Evolutionary conservation across 2,113 vertebrate species (phyloP).

Genomic region (Rhinogobius similis): DNA sequence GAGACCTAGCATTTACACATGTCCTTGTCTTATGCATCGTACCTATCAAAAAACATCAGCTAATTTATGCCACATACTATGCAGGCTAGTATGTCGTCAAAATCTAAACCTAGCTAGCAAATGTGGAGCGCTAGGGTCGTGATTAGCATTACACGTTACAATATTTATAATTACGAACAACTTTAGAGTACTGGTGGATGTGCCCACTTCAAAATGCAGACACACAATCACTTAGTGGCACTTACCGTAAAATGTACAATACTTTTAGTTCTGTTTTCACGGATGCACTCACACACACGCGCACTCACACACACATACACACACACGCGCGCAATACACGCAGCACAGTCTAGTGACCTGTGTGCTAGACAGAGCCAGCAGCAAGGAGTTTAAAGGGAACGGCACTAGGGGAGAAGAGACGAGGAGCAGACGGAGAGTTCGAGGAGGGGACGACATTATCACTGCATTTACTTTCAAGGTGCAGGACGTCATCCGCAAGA

Average conservation of each 20-base stretch:
- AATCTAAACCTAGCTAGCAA: constrained; percentile 31
- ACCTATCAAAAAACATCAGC: constrained; percentile 20
- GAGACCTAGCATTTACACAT: constrained; percentile 34
- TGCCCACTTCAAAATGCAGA: constrained; percentile 22
- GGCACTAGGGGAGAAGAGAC: background rate
- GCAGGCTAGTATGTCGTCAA: constrained; percentile 59
- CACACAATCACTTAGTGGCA: constrained; percentile 51
- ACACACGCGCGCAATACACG: background rate
- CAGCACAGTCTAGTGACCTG: constrained; percentile 17
- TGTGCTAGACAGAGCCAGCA: constrained; percentile 36
- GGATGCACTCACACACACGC: constrained; percentile 27
- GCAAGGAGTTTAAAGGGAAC: constrained; percentile 67
- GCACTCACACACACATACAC: constrained; percentile 17
- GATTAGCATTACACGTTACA: constrained; percentile 30
- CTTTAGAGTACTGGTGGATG: constrained; percentile 22
- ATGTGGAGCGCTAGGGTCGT: constrained; percentile 24
- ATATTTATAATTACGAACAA: constrained; percentile 39
- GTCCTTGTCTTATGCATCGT: constrained; percentile 17
- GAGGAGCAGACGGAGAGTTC: background rate
- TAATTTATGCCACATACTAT: constrained; percentile 53
- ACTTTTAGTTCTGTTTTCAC: constrained; percentile 28
- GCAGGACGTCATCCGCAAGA: constrained; percentile 41
- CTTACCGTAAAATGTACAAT: constrained; percentile 46
- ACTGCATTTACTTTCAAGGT: constrained; percentile 32
- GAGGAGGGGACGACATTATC: constrained; percentile 26